These are phyloP conservation scores for Atlantisia rogersi DNA, from an alignment of 2,113 vertebrate species.

Conservation along the genomic window DNA sequence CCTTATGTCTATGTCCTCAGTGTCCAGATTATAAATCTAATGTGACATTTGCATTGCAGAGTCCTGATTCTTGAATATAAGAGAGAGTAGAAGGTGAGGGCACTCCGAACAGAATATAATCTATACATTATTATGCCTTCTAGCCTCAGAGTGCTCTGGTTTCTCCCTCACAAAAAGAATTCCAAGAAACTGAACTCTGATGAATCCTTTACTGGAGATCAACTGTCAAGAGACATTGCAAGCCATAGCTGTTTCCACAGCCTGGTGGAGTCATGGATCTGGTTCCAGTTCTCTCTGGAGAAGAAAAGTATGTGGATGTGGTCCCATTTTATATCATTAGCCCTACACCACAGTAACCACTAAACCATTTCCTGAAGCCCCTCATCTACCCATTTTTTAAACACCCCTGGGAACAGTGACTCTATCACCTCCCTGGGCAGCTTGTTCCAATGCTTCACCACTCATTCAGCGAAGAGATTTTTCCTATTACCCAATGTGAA, in stretches of 20 bases:
- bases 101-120: neutral
- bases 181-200: neutral
- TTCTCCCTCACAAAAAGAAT: neutral
- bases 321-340: neutral
- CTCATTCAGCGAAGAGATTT: too few relatives aligned
- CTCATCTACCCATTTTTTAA: too few relatives aligned
- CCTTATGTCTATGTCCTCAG: neutral
- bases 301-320: neutral
- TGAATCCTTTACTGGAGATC: neutral
- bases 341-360: too few relatives aligned
- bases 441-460: too few relatives aligned
- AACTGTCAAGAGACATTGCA: neutral
- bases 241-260: neutral
- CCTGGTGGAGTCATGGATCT: neutral
- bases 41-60: neutral
- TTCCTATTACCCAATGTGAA: too few relatives aligned
- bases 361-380: too few relatives aligned
- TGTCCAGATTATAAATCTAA: neutral
- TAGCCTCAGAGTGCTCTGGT: neutral
- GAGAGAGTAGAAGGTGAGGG: neutral
- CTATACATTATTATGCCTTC: neutral
- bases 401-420: too few relatives aligned
- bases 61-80: neutral
- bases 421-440: too few relatives aligned
- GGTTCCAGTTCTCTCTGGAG: neutral